Conservation (phyloP, 2,797 vertebrate species). For the Lagorchestes hirsutus region DNA sequence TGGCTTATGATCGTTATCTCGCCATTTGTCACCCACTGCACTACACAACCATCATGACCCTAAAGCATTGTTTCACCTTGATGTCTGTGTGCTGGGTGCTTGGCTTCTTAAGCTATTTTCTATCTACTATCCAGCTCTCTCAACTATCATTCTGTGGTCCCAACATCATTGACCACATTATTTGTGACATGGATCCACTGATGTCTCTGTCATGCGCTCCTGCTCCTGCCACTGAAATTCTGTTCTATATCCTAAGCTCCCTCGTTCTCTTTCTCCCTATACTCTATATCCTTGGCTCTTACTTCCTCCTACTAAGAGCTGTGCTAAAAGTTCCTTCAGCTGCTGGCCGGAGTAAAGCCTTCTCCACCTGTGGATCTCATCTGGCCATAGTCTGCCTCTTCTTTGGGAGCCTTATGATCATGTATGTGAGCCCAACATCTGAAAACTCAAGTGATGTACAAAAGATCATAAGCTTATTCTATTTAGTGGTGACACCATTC, state of each 20-base stretch:
- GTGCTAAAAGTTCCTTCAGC: constrained; percentile 61
- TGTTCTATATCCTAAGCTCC: constrained; percentile 47
- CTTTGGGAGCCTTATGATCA: constrained; percentile 56
- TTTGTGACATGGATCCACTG: constrained; percentile 48
- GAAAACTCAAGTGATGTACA: constrained; percentile 45
- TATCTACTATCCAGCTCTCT: constrained; percentile 65
- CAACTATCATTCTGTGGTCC: constrained; percentile 66
- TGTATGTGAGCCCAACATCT: constrained; percentile 53
- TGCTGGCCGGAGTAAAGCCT: constrained; percentile 45
- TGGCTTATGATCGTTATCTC: constrained; percentile 63
- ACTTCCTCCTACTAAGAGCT: constrained; percentile 47
- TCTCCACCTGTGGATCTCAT: constrained; percentile 66
- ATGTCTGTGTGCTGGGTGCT: constrained; percentile 47
- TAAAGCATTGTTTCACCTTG: constrained; percentile 27
- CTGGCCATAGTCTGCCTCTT: constrained; percentile 67
- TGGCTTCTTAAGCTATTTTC: constrained; percentile 62
- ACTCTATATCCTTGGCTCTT: constrained; percentile 62
- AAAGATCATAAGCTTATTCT: constrained; percentile 62
- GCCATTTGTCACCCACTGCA: constrained; percentile 55
- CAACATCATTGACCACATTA: constrained; percentile 61
- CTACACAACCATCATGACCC: constrained; percentile 56
- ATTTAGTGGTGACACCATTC: constrained; percentile 62
- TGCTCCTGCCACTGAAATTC: constrained; percentile 35
- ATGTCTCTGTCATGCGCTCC: constrained; percentile 52
- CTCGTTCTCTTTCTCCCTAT: constrained; percentile 58